phyloP scores from a whole-genome alignment of 2,113 vertebrate genomes.

The Limnothrissa miodon region DNA sequence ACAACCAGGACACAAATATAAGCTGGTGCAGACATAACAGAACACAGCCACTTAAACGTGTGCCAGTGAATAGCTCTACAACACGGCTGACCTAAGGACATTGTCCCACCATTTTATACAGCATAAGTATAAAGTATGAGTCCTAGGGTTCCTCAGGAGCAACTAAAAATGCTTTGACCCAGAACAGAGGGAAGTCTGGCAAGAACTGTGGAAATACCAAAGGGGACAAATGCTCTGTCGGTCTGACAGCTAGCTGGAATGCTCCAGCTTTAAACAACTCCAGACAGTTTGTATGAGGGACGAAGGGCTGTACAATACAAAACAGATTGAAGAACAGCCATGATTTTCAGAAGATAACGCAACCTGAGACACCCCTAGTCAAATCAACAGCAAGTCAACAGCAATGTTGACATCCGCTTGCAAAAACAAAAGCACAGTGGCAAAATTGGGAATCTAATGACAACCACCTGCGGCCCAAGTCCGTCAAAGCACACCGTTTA shows the following conservation, averaged over 20 bases:
- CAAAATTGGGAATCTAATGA: not conserved
- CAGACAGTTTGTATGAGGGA: not conserved
- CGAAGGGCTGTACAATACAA: not conserved
- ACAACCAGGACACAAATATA: not conserved
- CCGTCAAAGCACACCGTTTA: not conserved
- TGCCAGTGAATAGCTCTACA: not conserved
- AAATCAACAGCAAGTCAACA: not conserved
- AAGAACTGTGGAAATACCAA: not conserved
- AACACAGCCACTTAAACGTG: not conserved
- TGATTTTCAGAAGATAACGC: not conserved
- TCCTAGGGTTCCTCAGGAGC: not conserved
- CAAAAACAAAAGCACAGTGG: not conserved
- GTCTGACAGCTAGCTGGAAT: too few relatives aligned
- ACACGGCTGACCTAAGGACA: not conserved
- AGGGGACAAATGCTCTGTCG: not conserved
- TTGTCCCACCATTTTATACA: not conserved
- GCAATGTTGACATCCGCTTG: not conserved
- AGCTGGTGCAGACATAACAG: not conserved
- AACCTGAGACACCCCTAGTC: not conserved
- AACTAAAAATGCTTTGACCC: not conserved
- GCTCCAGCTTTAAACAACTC: too few relatives aligned
- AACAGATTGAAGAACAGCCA: not conserved
- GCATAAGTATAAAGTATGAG: too few relatives aligned
- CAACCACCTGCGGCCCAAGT: not conserved
- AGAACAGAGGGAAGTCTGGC: not conserved